A percentile compares a stretch with the other conserved stretches of the same genome.
phyloP scores from a whole-genome alignment of 2,888 invertebrate genomes.

The Drosophila gaucha region DNA sequence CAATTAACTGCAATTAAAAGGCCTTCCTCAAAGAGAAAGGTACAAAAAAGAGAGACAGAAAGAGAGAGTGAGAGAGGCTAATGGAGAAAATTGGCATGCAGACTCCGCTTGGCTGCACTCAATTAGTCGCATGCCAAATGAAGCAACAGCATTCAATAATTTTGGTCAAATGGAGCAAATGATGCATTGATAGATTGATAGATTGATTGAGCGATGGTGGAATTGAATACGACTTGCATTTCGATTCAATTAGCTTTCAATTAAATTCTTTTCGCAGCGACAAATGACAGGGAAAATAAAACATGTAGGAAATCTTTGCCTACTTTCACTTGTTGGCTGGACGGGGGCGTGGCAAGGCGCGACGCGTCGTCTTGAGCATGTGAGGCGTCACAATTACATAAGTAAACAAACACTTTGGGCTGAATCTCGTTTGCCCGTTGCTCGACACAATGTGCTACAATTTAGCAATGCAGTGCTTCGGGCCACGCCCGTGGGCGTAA shows the following conservation, averaged over 20 bases:
- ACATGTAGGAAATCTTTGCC: conserved; percentile 21
- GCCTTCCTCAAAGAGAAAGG: conserved; percentile 6
- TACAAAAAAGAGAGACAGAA: conserved; percentile 1
- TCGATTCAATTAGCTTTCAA: conserved; percentile 4
- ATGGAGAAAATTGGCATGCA: conserved; percentile 20
- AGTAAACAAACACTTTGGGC: conserved; percentile 73
- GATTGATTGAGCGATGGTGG: conserved; percentile 32
- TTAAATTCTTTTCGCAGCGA: conserved; percentile 7
- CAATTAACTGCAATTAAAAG: conserved; percentile 52
- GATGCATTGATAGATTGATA: conserved; percentile 31
- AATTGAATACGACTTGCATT: conserved; percentile 35
- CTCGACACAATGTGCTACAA: conserved; percentile 72
- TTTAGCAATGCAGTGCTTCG: conserved; percentile 48
- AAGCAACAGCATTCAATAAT: conserved; percentile 55
- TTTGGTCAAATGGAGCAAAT: conserved; percentile 32
- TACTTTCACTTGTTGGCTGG: conserved; percentile 3
- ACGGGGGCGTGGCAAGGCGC: neutral
- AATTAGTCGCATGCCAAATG: conserved; percentile 63
- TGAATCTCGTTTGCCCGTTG: conserved; percentile 6
- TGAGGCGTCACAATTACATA: conserved; percentile 76
- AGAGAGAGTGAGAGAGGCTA: neutral
- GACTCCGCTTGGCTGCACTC: conserved; percentile 51
- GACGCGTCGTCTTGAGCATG: conserved; percentile 31
- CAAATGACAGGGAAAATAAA: neutral
- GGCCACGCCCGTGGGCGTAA: conserved; percentile 76